Evolutionary conservation across 1,140 invertebrate species (phyloP).

Genomic region (Drosophila quadrilineata): DNA sequence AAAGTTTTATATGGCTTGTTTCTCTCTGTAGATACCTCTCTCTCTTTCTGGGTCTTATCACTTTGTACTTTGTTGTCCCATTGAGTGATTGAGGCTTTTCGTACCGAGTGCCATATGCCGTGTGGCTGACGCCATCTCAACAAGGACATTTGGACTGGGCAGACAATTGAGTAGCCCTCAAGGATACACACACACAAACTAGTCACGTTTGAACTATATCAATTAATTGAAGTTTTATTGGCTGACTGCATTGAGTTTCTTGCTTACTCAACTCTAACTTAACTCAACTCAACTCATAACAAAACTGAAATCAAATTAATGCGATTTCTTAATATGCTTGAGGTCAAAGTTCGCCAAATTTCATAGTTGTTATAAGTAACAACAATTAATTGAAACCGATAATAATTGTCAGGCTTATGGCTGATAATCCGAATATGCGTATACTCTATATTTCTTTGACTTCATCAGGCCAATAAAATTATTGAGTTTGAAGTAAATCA

Average conservation of each 20-base stretch:
- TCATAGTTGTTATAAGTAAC: not conserved
- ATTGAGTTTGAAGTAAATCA: not conserved
- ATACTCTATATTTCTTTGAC: no score
- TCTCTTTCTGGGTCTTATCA: constrained; percentile 50
- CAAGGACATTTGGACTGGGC: no score
- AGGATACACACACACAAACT: no score
- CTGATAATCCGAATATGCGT: no score
- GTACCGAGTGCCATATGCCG: no score
- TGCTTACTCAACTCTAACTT: no score
- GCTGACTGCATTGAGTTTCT: constrained; percentile 31
- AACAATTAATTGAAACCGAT: no score
- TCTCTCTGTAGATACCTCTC: constrained; percentile 42
- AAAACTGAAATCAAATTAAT: constrained; percentile 52
- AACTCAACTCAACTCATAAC: constrained; percentile 4
- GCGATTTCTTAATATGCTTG: constrained; percentile 44
- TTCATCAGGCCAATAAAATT: no score
- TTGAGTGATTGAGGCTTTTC: constrained; percentile 51
- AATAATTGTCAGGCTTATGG: no score
- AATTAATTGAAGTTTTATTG: constrained; percentile 75
- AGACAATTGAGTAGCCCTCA: no score
- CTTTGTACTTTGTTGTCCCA: constrained; percentile 56
- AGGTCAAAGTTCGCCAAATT: not conserved
- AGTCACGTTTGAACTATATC: constrained; percentile 50
- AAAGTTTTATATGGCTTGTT: constrained; percentile 65
- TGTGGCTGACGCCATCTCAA: constrained; percentile 47